Conservation (phyloP, 2,113 vertebrate genomes). For the Peucedramus taeniatus region DNA sequence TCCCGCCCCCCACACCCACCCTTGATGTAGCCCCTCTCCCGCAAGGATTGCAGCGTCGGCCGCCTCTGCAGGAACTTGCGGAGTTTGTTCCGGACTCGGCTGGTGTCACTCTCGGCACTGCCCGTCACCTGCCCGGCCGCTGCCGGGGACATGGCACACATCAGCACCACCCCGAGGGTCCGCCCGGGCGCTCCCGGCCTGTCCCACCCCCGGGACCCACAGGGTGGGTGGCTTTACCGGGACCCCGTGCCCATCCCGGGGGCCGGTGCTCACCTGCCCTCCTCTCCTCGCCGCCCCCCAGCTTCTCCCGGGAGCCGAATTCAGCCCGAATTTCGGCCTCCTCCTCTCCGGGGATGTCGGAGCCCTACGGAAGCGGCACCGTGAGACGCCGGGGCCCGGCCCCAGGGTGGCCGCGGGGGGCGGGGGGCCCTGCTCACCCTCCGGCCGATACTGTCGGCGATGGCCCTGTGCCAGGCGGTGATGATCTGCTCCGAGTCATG, state of each 20-base stretch:
- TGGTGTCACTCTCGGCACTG: conserved; percentile 71
- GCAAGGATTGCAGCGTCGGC: conserved; percentile 87
- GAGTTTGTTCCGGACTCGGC: conserved; percentile 81
- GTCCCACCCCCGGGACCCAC: rapidly evolving
- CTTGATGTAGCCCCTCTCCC: conserved; percentile 90
- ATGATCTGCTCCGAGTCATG: conserved; percentile 94
- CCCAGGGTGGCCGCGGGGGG: not conserved
- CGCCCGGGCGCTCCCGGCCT: rapidly evolving
- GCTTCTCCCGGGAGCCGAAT: conserved; percentile 73
- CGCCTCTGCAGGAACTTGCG: conserved; percentile 84
- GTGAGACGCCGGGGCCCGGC: not conserved
- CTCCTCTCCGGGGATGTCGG: conserved; percentile 66
- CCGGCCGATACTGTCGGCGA: conserved; percentile 80
- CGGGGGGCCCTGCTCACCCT: conserved; percentile 65
- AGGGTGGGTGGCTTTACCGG: rapidly evolving
- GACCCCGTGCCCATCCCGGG: rapidly evolving
- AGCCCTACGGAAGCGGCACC: conserved; percentile 11
- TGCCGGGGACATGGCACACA: not conserved
- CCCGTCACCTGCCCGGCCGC: not conserved
- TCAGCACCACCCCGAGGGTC: not conserved
- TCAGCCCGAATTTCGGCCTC: conserved; percentile 59
- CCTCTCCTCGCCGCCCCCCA: conserved; percentile 69
- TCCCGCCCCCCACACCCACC: conserved; percentile 32
- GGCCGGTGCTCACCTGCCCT: conserved; percentile 60
- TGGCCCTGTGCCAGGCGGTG: conserved; percentile 83